Evolutionary conservation across 2,888 invertebrate genomes (phyloP), one percentile per base, ranked within the genome.

Genomic region (Atrina japonica): DNA sequence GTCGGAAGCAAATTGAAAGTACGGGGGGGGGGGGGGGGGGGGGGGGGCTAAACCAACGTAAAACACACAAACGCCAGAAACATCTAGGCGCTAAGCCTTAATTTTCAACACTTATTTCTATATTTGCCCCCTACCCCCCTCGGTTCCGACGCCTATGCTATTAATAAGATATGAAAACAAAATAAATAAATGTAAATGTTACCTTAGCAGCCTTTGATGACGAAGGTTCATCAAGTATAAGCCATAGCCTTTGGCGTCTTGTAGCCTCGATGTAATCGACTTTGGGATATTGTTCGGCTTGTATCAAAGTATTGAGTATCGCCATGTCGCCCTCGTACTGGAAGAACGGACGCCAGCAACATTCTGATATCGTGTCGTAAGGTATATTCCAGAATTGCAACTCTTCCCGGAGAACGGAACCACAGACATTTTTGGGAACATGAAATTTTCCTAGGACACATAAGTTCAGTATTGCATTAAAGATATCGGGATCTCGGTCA

Each of bases 301-400:
- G 21, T n/a, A 52, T 45, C 7, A 66, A 35, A 11, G 30, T 47
- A 9, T 35, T 47, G 23, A 72, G 52, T 1, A 69, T 61, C 0
- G 68, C 61, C n/a, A 65, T 53, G 21, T 77, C 72, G 0, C 49
- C 56, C 1, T 60, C 53, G 23, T 56, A 47, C 18, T 69, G 66
- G 53, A 70, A 72, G 35, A 65, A 61, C 29, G 61, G 25, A 23
- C 65, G 68, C 72, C 70, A 72, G 43, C 76, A 77, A 50, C 76
- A 77, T 2, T 71, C 69, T 1, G 59, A 55, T 11, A 77, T 30
- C 14, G 66, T 49, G 3, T 50, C 11, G 16, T 60, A 25, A 9
- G 70, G 66, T n/a, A 77, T 60, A 40, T 52, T 30, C 76, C 76
- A 77, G 43, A 70, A 77, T 16, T 43, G 11, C 29, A 77, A n/a